Percentiles rank a stretch among this genome's conserved stretches.
phyloP scores from a whole-genome alignment of 2,113 vertebrate genomes.

The Hipposideros armiger region DNA sequence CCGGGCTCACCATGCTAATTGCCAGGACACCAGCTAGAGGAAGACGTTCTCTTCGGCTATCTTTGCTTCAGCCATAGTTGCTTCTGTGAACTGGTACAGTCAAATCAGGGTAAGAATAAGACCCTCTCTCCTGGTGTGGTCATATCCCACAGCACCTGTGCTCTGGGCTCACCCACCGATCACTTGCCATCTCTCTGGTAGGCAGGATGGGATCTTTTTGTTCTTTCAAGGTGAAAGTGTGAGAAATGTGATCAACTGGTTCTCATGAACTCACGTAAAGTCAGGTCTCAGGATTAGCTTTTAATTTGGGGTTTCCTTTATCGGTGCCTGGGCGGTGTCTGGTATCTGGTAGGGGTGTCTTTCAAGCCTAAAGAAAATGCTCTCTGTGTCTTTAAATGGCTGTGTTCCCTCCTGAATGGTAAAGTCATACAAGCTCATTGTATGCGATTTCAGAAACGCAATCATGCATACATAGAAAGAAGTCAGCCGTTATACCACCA shows the following conservation, averaged over 20 bases:
- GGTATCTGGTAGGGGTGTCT: background rate
- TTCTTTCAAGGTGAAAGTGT: background rate
- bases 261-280: background rate
- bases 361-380: background rate
- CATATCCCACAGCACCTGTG: background rate
- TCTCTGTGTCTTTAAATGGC: background rate
- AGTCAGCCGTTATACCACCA: background rate
- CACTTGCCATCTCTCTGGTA: background rate
- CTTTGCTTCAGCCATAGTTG: constrained; percentile 46
- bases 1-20: background rate
- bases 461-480: background rate
- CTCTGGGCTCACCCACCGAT: background rate
- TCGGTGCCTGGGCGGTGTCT: background rate
- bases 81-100: constrained; percentile 75
- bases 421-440: background rate
- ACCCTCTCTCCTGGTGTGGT: background rate
- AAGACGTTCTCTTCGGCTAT: constrained; percentile 72
- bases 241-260: background rate
- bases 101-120: constrained; percentile 67
- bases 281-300: background rate
- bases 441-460: background rate
- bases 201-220: background rate
- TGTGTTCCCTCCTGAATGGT: background rate
- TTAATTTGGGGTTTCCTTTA: background rate
- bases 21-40: constrained; percentile 58